Evolutionary conservation across 2,113 vertebrate species (phyloP).

Genomic region (Phylloscopus whistleri): DNA sequence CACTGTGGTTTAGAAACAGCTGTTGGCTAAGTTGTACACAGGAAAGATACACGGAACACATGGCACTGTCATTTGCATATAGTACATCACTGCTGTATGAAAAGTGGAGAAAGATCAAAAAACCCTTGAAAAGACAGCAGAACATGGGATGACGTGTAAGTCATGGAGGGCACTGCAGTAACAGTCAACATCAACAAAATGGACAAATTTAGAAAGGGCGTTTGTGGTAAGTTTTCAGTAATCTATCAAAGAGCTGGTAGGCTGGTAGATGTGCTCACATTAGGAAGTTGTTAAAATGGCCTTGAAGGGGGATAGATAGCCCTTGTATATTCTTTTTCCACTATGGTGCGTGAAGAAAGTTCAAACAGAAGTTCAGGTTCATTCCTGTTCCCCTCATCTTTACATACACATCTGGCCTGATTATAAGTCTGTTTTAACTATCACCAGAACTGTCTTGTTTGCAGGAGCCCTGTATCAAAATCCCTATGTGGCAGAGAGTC

Average conservation of each 20-base stretch:
- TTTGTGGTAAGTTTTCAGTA: not conserved
- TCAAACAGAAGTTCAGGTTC: not conserved
- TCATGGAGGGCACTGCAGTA: not conserved
- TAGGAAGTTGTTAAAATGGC: not conserved
- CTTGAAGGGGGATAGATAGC: not conserved
- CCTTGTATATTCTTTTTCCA: not conserved
- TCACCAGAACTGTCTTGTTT: not conserved
- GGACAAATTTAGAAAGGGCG: not conserved
- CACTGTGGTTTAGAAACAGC: conserved; percentile 24
- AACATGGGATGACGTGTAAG: not conserved
- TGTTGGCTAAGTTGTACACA: not conserved
- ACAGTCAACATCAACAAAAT: not conserved
- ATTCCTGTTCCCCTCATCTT: not conserved
- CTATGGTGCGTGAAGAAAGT: not conserved
- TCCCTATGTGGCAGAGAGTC: not conserved
- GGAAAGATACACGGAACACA: conserved; percentile 22
- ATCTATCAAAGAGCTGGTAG: not conserved
- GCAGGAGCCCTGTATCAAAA: not conserved
- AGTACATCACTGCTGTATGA: not conserved
- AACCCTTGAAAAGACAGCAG: not conserved
- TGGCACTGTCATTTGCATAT: conserved; percentile 7
- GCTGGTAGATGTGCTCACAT: not conserved
- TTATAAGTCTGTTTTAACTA: not conserved
- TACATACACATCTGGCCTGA: not conserved
- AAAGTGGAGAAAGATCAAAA: not conserved